Evolutionary conservation across 2,888 invertebrate species (phyloP).

Genomic region (Drosophila silvestris): DNA sequence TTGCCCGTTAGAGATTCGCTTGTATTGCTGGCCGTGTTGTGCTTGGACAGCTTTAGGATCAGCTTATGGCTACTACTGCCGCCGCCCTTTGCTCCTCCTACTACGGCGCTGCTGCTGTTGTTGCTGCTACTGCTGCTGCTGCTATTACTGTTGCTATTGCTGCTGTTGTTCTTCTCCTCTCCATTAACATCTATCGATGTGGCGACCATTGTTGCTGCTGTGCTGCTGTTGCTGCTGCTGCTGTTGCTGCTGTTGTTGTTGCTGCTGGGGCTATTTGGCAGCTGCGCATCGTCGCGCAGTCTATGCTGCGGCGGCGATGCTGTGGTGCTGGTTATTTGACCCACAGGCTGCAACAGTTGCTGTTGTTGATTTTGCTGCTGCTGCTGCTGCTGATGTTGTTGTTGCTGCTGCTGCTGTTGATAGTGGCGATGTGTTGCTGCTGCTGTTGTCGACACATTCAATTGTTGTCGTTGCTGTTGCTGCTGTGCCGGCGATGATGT

Average conservation of each 20-base stretch:
- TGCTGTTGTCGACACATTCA: conserved; percentile 69
- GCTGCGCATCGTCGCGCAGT: conserved; percentile 76
- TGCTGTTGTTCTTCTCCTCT: conserved; percentile 29
- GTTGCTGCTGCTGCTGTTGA: conserved; percentile 40
- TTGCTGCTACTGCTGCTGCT: conserved; percentile 40
- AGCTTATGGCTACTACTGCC: conserved; percentile 60
- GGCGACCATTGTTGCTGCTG: conserved; percentile 34
- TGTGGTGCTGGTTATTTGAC: conserved; percentile 84
- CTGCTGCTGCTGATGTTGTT: conserved; percentile 33
- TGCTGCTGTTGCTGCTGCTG: conserved; percentile 36
- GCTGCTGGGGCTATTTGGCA: conserved; percentile 51
- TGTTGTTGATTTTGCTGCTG: conserved; percentile 40
- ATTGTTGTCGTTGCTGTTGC: conserved; percentile 52
- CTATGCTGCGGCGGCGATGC: conserved; percentile 78
- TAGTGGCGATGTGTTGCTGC: conserved; percentile 36
- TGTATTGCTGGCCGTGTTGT: conserved; percentile 35
- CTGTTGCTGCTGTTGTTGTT: conserved; percentile 51
- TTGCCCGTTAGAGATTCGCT: conserved; percentile 65
- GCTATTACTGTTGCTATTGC: conserved; percentile 45
- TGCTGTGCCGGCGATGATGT: conserved; percentile 60
- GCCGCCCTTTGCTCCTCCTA: conserved; percentile 13
- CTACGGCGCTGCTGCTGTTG: conserved; percentile 14
- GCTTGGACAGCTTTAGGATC: conserved; percentile 69
- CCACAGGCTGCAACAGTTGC: conserved; percentile 65
- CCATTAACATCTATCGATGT: conserved; percentile 45